These are phyloP conservation scores for Microcebus lehilahytsara DNA, from an alignment of 2,113 vertebrate species.

Conservation along the genomic window DNA sequence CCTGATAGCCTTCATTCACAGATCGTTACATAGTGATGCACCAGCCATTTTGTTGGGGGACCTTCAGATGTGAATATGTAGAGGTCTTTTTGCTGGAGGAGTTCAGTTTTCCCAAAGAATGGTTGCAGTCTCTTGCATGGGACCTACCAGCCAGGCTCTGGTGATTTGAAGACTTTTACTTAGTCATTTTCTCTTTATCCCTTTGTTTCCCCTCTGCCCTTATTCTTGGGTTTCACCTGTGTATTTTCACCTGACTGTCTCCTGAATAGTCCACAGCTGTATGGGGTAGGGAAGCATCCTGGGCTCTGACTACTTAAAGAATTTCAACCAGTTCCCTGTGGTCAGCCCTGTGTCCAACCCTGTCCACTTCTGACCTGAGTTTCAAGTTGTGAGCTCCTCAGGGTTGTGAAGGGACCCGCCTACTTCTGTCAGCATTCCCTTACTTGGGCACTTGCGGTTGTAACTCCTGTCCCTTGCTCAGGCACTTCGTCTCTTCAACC, in stretches of 20 bases:
- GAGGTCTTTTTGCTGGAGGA: not conserved
- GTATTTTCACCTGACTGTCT: not conserved
- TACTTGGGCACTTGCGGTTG: not conserved
- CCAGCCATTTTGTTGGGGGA: not conserved
- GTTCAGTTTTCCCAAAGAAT: not conserved
- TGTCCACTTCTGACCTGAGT: not conserved
- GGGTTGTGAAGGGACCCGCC: not conserved
- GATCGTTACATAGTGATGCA: accelerated
- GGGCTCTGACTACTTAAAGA: not conserved
- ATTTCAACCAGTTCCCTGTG: not conserved
- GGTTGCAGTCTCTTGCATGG: too few species aligned
- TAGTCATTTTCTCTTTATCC: not conserved
- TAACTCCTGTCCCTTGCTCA: not conserved
- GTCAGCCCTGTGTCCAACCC: not conserved
- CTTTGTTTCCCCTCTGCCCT: not conserved
- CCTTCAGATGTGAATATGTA: not conserved
- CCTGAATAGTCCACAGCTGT: not conserved
- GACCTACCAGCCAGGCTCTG: not conserved
- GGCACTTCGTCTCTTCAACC: not conserved
- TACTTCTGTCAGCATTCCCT: not conserved
- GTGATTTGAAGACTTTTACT: not conserved
- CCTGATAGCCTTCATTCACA: too few species aligned
- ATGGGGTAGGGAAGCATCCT: not conserved
- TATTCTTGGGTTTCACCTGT: not conserved
- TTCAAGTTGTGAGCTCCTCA: not conserved